Evolutionary conservation across 2,888 invertebrate species (phyloP).

Genomic region (Athalia rosae): DNA sequence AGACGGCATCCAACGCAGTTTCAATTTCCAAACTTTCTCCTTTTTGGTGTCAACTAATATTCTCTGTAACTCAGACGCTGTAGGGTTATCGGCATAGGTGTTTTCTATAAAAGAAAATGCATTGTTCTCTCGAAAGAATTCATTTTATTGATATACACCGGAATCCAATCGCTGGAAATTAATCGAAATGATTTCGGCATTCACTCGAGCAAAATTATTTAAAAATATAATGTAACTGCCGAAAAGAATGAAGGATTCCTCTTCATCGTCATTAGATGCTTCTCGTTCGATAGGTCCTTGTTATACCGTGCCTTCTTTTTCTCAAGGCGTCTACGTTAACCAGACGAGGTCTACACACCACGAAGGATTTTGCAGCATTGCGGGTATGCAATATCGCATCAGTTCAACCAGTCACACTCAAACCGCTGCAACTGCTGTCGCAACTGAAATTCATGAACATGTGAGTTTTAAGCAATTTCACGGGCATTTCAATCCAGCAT

Average conservation of each 20-base stretch:
- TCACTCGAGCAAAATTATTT: too few species aligned
- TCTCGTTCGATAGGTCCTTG: background rate
- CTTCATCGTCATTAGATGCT: background rate
- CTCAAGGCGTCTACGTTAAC: conserved; percentile 83
- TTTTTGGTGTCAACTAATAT: background rate
- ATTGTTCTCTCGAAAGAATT: too few species aligned
- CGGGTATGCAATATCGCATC: conserved; percentile 90
- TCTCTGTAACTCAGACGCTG: too few species aligned
- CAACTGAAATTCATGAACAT: conserved; percentile 75
- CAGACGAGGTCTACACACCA: conserved; percentile 85
- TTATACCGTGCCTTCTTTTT: background rate
- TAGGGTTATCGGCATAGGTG: too few species aligned
- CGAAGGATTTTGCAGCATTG: conserved; percentile 89
- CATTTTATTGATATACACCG: too few species aligned
- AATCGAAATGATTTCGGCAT: too few species aligned
- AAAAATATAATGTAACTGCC: background rate
- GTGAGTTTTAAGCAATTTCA: conserved; percentile 54
- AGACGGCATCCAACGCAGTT: background rate
- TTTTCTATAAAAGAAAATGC: too few species aligned
- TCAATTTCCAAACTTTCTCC: background rate
- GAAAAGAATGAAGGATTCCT: background rate
- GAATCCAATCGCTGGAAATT: too few species aligned
- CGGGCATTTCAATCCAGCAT: too few species aligned
- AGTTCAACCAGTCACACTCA: conserved; percentile 91
- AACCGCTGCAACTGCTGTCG: conserved; percentile 88